Evolutionary conservation across 2,797 vertebrate species (phyloP).

Genomic region (Helarctos malayanus): DNA sequence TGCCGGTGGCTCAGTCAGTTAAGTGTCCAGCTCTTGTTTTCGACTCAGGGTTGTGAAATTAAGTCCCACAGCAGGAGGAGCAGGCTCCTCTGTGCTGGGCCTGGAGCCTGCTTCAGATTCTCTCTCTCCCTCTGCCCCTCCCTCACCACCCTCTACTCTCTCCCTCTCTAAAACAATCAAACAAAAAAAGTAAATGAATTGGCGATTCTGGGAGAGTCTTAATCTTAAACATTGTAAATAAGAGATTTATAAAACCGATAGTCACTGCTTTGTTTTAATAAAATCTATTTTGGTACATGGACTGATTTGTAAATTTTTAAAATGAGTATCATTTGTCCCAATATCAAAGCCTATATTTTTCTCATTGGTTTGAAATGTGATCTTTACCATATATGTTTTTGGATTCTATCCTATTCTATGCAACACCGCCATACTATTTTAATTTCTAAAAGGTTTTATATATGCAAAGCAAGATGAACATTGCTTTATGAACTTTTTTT

Average conservation of each 20-base stretch:
- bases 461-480: background rate
- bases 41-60: background rate
- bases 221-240: slow-evolving; percentile 43
- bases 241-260: background rate
- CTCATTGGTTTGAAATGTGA: background rate
- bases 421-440: background rate
- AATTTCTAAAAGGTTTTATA: slow-evolving; percentile 47
- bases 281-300: slow-evolving; percentile 1
- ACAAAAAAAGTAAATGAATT: background rate
- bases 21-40: background rate
- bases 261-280: slow-evolving; percentile 7
- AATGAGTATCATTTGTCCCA: background rate
- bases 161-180: background rate
- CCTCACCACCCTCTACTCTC: background rate
- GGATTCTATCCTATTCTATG: background rate
- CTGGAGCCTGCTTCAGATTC: background rate
- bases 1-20: background rate
- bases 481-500: slow-evolving; percentile 1
- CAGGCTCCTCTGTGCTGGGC: background rate
- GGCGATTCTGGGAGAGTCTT: background rate
- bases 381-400: slow-evolving; percentile 17
- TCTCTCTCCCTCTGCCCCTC: background rate
- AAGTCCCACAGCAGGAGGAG: background rate
- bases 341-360: background rate
- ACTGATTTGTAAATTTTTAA: slow-evolving; percentile 16